Conservation (phyloP, 2,797 vertebrate genomes). For the Eremophila alpestris region DNA sequence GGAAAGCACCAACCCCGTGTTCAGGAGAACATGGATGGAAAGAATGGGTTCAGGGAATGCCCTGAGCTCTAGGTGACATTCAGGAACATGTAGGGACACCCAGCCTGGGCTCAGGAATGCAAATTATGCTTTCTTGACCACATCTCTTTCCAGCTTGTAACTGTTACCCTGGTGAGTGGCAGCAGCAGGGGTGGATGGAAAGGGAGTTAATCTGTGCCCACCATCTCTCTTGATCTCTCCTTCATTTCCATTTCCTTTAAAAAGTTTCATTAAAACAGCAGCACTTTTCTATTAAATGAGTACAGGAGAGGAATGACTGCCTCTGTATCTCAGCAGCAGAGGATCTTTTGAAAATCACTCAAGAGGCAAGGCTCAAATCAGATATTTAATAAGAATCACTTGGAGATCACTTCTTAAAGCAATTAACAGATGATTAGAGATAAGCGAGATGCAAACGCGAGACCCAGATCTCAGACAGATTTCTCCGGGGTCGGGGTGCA, state of each 20-base stretch:
- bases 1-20: fast-evolving
- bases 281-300: constrained; percentile 35
- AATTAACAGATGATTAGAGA: constrained; percentile 65
- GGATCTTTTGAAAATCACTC: constrained; percentile 53
- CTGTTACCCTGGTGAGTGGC: background rate
- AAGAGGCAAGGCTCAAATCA: constrained; percentile 59
- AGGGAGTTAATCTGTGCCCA: background rate
- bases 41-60: background rate
- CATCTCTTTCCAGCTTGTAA: background rate
- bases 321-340: constrained; percentile 27
- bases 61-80: background rate
- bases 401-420: constrained; percentile 51
- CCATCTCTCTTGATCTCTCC: constrained; percentile 33
- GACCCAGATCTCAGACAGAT: constrained; percentile 28
- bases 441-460: constrained; percentile 54
- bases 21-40: background rate
- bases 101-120: background rate
- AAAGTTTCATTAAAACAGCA: constrained; percentile 46
- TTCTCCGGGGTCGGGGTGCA: background rate
- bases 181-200: background rate
- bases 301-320: constrained; percentile 11
- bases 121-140: background rate
- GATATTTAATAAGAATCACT: constrained; percentile 68
- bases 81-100: background rate
- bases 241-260: constrained; percentile 49